Base-by-base conservation (phyloP, 2,113 vertebrate genomes). In the Zapus hudsonius region DNA sequence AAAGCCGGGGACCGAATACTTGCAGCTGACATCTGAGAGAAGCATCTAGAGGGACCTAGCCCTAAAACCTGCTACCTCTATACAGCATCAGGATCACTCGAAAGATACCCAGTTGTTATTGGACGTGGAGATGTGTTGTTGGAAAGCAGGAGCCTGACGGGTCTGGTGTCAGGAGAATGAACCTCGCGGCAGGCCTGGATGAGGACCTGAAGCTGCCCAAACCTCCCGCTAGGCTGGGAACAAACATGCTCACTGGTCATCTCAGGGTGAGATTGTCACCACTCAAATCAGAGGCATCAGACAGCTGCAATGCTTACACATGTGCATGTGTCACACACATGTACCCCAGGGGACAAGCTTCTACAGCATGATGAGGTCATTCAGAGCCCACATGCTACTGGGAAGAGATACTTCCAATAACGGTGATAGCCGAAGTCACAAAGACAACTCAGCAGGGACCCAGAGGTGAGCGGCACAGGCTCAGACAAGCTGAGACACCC, bases 391-490 rank as follows among this genome's bases (percentile, higher is more conserved):
- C 47, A n/a, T n/a, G n/a, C n/a, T n/a, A n/a, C n/a, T n/a, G n/a
- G n/a, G n/a, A n/a, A n/a, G n/a, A n/a, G n/a, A n/a, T n/a, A n/a
- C n/a, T n/a, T n/a, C n/a, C n/a, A n/a, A n/a, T n/a, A n/a, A n/a
- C n/a, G n/a, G n/a, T 6, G 25, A 31, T 5, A 19, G 12, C 9
- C 13, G 9, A 29, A 5, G 64, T 25, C 31, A 42, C 57, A n/a
- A 13, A 61, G 64, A 29, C 25, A 42, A 63, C 20, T 0, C 29
- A 33, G 19, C 19, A n/a, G 57, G 31, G 13, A 89, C 2, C n/a
- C 57, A 64, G 57, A 2, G 2, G 66, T 5, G 3, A 64, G 10
- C 15, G 23, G 67, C 31, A 38, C 0, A 2, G 1, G 4, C 16
- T 63, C 29, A 42, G 61, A 61, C 63, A 27, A 1, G 2, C 33